phyloP scores from a whole-genome alignment of 2,888 invertebrate genomes.

The Cynaeus angustus region DNA sequence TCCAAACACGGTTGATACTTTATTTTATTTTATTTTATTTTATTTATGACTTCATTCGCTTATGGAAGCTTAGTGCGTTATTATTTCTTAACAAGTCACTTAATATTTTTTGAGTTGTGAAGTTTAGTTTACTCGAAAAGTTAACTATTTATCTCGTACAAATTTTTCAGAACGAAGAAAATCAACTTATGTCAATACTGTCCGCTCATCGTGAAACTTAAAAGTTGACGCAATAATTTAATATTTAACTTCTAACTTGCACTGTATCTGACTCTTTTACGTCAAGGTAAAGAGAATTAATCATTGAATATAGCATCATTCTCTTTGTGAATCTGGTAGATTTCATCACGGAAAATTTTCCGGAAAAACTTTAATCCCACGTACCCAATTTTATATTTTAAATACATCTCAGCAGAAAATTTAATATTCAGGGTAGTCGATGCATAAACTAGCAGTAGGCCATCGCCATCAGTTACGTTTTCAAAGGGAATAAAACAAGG shows the following conservation, averaged over 20 bases:
- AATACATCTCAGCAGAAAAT: slow-evolving; percentile 26
- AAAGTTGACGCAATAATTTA: too few relatives aligned
- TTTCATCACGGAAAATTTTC: slow-evolving; percentile 22
- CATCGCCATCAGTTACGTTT: slow-evolving; percentile 40
- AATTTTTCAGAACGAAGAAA: too few relatives aligned
- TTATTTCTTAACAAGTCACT: too few relatives aligned
- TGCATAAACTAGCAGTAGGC: slow-evolving; percentile 42
- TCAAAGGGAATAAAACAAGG: slow-evolving; percentile 45
- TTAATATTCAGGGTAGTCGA: slow-evolving; percentile 40
- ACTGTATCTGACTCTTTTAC: slow-evolving; percentile 6
- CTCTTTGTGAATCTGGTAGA: slow-evolving; percentile 39
- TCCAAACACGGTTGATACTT: too few relatives aligned
- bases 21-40: too few relatives aligned
- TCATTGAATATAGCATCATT: slow-evolving; percentile 38
- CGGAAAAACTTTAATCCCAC: slow-evolving; percentile 35
- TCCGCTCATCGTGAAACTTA: too few relatives aligned
- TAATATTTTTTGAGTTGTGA: too few relatives aligned
- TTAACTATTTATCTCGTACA: too few relatives aligned
- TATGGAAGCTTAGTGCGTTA: not conserved
- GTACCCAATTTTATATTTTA: slow-evolving; percentile 36
- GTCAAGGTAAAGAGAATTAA: slow-evolving; percentile 41
- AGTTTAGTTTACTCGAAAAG: too few relatives aligned
- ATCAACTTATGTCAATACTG: too few relatives aligned
- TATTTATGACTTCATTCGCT: too few relatives aligned
- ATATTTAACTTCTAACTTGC: slow-evolving; percentile 14